Evolutionary conservation across 2,797 vertebrate genomes (phyloP).

Genomic region (Mus caroli): DNA sequence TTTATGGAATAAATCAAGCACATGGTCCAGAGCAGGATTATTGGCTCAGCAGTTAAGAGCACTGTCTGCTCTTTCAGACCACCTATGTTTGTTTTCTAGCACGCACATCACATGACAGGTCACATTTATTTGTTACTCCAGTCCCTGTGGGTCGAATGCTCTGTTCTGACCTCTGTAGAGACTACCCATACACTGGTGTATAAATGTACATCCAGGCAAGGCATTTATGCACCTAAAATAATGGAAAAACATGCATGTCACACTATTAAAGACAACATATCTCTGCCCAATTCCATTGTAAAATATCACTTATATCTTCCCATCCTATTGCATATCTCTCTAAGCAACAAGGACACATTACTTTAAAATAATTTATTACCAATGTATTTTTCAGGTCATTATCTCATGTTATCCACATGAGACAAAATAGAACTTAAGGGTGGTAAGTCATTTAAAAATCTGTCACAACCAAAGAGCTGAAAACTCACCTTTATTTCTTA

Average conservation of each 20-base stretch:
- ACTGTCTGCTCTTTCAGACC: not conserved
- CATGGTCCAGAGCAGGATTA: not conserved
- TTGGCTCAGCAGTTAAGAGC: not conserved
- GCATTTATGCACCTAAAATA: not conserved
- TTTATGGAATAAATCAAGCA: not conserved
- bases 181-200: not conserved
- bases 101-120: not conserved
- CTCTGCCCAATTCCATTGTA: not conserved
- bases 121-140: not conserved
- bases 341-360: not conserved
- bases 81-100: not conserved
- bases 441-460: not conserved
- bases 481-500: not conserved
- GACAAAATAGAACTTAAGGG: not conserved
- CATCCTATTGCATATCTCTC: no score
- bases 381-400: not conserved
- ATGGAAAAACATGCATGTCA: not conserved
- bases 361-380: not conserved
- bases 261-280: not conserved
- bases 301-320: not conserved
- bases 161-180: not conserved
- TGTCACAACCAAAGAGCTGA: not conserved
- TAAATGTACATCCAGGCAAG: not conserved
- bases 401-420: not conserved
- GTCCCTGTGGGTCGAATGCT: not conserved